phyloP scores from a whole-genome alignment of 30 jellyfish, hydroid and myxozoan genomes.

The Phacellophora camtschatica region DNA sequence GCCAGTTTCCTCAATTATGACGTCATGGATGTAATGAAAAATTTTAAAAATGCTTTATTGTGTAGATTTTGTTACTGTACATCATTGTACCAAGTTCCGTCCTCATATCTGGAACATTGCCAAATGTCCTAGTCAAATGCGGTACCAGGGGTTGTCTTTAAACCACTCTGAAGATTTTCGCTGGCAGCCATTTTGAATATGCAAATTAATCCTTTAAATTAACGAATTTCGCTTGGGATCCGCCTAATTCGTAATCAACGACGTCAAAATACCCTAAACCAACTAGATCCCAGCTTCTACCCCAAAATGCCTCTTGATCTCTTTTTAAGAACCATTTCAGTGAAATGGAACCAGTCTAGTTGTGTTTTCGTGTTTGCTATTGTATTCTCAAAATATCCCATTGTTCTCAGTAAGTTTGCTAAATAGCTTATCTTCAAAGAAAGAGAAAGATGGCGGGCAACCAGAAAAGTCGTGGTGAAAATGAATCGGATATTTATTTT shows the following conservation, averaged over 20 bases:
- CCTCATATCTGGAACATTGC: neutral
- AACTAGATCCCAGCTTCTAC: slow-evolving; percentile 41
- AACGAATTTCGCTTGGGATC: slow-evolving; percentile 35
- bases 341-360: too few species aligned
- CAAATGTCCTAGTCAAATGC: neutral
- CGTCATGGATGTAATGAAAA: slow-evolving; percentile 1
- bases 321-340: too few species aligned
- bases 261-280: slow-evolving; percentile 11
- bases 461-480: too few species aligned
- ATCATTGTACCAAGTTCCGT: neutral
- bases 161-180: neutral
- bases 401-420: too few species aligned
- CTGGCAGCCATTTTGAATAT: slow-evolving; percentile 32
- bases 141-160: neutral
- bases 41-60: slow-evolving; percentile 4
- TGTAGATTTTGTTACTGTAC: neutral
- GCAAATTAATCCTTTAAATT: slow-evolving; percentile 30
- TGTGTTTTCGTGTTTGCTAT: too few species aligned
- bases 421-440: too few species aligned
- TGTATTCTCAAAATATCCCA: too few species aligned
- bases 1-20: neutral
- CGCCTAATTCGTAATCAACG: slow-evolving; percentile 21
- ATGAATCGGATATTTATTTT: too few species aligned
- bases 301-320: slow-evolving; percentile 31
- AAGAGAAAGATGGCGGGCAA: too few species aligned